These are phyloP conservation scores for Hylyphantes graminicola DNA, from an alignment of 1,140 invertebrate genomes.

Conservation along the genomic window DNA sequence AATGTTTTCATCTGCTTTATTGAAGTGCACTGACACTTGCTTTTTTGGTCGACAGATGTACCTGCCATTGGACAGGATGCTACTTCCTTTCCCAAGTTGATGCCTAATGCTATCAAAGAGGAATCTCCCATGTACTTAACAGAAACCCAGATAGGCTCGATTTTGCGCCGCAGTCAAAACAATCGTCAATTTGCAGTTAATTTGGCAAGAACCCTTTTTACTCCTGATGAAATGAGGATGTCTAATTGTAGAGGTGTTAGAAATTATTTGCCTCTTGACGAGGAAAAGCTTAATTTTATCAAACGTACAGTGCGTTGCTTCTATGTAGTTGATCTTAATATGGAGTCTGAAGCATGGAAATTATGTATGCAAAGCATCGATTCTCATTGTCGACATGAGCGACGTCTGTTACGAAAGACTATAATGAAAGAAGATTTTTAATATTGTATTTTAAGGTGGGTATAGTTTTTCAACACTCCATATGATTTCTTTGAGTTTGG, in stretches of 20 bases:
- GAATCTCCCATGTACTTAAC: slow-evolving; percentile 33
- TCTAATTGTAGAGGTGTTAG: slow-evolving; percentile 60
- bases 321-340: slow-evolving; percentile 36
- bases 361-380: slow-evolving; percentile 59
- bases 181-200: slow-evolving; percentile 60
- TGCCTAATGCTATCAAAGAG: slow-evolving; percentile 19
- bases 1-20: slow-evolving; percentile 56
- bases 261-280: slow-evolving; percentile 54
- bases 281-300: slow-evolving; percentile 49
- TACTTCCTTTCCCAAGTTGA: background rate
- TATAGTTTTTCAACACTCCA: background rate
- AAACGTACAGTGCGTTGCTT: slow-evolving; percentile 28
- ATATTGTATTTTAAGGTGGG: slow-evolving; percentile 30
- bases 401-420: slow-evolving; percentile 44
- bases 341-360: slow-evolving; percentile 51
- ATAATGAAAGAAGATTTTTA: background rate
- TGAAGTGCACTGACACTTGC: slow-evolving; percentile 53
- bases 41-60: slow-evolving; percentile 55
- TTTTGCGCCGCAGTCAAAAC: slow-evolving; percentile 56
- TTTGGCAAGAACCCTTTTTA: slow-evolving; percentile 49
- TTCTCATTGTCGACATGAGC: slow-evolving; percentile 58
- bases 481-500: background rate
- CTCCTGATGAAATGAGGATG: slow-evolving; percentile 51
- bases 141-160: slow-evolving; percentile 23
- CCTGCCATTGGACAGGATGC: slow-evolving; percentile 46